Base-by-base conservation (phyloP, 2,113 vertebrate species). In the Cromileptes altivelis region DNA sequence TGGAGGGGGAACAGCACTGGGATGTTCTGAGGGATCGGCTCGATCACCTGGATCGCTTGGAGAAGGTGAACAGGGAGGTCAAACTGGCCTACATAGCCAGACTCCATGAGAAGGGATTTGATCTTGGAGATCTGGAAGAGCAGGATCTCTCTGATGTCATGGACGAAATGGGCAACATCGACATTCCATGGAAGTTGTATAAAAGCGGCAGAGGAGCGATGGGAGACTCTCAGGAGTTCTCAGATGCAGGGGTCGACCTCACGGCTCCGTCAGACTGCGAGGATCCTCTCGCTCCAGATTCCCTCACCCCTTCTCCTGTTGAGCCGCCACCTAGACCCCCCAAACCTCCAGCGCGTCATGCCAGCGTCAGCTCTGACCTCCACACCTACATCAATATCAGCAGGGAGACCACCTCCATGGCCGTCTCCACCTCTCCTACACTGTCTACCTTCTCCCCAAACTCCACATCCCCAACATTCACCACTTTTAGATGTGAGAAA, bases 361-460 rank as follows among this genome's bases (percentile, higher is more conserved):
- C 92, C 68, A 95, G 94, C 4, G 92, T 95, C 49, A 95, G 84
- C 81, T 91, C 93, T 3, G 94, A 95, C 80, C 91, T 94, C 63
- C 94, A 95, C 91, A 94, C 94, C 56, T 96, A 96, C 79, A 93
- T 95, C 53, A 96, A 95, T 73, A 95, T 96, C 80, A 94, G 89
- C 81, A 85, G 92, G 40, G 93, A 93, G 78, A 89, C 87, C 65
- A 90, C 90, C 18, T 93, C 94, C 47, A 89, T 93, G 57, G 89
- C 90, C 4, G 82, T 94, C 23, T 76, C 91, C 63, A 87, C 93
- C 58, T 93, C 93, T 3, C 91, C 92, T 5, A 94, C 89, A 0
- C 60, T 94, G 58, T 81, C 89, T 10, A 92, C 91, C 13, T 93
- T 94, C 80, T 93, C 94, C 40, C 75, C 92, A 0, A 88, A 94